Base-by-base conservation (phyloP, 1,140 invertebrate genomes). In the Tetragnatha versicolor region DNA sequence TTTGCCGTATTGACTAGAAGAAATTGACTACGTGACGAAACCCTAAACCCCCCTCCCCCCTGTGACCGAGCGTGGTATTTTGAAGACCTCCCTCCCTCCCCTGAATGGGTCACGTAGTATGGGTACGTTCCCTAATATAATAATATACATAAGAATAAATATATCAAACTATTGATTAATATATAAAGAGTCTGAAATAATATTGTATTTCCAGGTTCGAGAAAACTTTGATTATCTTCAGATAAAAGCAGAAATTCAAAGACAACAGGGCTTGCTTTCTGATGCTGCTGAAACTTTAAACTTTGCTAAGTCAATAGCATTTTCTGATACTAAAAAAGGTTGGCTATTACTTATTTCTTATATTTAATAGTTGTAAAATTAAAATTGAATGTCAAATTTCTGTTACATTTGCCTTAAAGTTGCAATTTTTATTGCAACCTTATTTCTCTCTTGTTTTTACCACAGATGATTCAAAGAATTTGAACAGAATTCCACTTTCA, bases 181-280 rank as follows among this genome's bases (percentile, higher is more conserved):
- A n/a, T n/a, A n/a, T n/a, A n/a, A n/a, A n/a, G n/a, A n/a, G n/a
- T n/a, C n/a, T n/a, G n/a, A n/a, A n/a, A n/a, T n/a, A n/a, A 31
- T 29, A 1, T 77, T 45, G 20, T 65, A 17, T 78, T 81, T 79
- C 9, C 72, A 89, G 87, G 87, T 97, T 0, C 86, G 95, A 81
- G 94, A 98, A 73, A 92, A 93, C 85, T 93, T 95, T 0, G 87
- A 96, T 82, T 99, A 95, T 85, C 93, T 98, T 87, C 88, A 97
- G 51, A 90, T 97, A 0, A 90, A 90, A 81, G 95, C 94, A 0
- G 87, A 93, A 27, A 91, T 98, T 49, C 90, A 94, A 55, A 95
- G 93, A 83, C 89, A 93, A 82, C 88, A 91, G 73, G 90, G 90
- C 29, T 90, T 95, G 81, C 85, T 90, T 4, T 88, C 91, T 45